Conservation (phyloP, 2,797 vertebrate species). For the Onychomys leucogaster region DNA sequence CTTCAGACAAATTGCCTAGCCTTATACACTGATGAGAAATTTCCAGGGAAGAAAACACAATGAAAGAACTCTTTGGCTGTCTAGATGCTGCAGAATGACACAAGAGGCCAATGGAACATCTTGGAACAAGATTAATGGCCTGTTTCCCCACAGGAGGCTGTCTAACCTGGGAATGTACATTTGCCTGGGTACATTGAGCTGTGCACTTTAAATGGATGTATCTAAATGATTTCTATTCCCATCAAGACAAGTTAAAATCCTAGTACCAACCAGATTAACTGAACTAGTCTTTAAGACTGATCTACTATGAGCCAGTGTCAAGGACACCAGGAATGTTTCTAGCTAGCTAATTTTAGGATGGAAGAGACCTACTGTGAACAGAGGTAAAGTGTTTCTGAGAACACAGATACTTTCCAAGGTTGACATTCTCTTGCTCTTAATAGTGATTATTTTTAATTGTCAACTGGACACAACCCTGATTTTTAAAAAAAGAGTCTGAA, state of each 20-base stretch:
- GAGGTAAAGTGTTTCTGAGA: not conserved
- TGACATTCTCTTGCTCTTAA: not conserved
- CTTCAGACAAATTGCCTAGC: not conserved
- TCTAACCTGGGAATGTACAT: not conserved
- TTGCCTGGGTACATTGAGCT: not conserved
- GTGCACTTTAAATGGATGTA: not conserved
- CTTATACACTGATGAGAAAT: not conserved
- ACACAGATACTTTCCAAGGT: not conserved
- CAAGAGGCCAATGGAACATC: no score
- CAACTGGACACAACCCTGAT: not conserved
- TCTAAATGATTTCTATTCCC: not conserved
- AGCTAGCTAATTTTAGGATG: not conserved
- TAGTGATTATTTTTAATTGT: not conserved
- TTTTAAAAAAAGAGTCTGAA: not conserved
- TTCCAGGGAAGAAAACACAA: constrained; percentile 28
- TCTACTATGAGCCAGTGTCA: not conserved
- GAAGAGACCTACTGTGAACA: not conserved
- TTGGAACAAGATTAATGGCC: not conserved
- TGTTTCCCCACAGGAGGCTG: not conserved
- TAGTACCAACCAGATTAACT: not conserved
- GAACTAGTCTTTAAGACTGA: not conserved
- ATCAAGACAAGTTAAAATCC: not conserved
- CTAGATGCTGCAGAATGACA: not conserved
- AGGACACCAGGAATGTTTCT: not conserved
- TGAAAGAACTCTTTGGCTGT: not conserved